Base-by-base conservation (phyloP, 2,888 invertebrate genomes). In the Calameuta filiformis region DNA sequence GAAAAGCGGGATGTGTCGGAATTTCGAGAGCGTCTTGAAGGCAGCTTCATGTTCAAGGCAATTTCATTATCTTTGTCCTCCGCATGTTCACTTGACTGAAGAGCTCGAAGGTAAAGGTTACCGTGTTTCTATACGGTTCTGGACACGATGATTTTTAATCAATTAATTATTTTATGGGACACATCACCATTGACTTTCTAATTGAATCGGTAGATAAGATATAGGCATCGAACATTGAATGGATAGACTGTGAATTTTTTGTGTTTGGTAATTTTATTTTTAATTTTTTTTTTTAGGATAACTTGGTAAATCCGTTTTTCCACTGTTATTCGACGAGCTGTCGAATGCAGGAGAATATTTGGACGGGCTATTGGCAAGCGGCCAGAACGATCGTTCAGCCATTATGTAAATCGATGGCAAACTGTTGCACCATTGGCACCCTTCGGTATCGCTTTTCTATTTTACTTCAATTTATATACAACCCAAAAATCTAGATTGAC, bases 51-150 rank as follows among this genome's bases (percentile, higher is more conserved):
- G 74, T 77, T 73, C 75, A 76, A 78, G 81, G 35, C 79, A 82
- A 79, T 81, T 82, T 81, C 79, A 82, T 82, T 79, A 82, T 82
- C 78, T 74, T 68, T 37, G 31, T 68, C 76, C 56, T 56, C 56
- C 37, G 12, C 37, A 9, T 56, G 56, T 23, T 23, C 23, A 23
- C 9, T 6, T 23, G 23, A 23, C 23, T 9, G 23, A 23, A 56
- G 56, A 71, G 71, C 73, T 37, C 75, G 77, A 77, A 81, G 79
- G 73, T 74, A 76, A 78, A 81, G 77, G 80, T 81, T 78, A 77
- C 76, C 74, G 9, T 56, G 23, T 23, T 15, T 56, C 2, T 23
- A 1, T 23, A 6, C 0, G 15, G 40, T 40, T 40, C 2, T 0
- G 6, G 2, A 56, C 1, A 23, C 0, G 23, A 9, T 56, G 9